A percentile compares a stretch with the other conserved stretches of the same genome.
These are phyloP conservation scores for Euzetes globulus DNA, from an alignment of 2,888 invertebrate species.

Conservation along the genomic window DNA sequence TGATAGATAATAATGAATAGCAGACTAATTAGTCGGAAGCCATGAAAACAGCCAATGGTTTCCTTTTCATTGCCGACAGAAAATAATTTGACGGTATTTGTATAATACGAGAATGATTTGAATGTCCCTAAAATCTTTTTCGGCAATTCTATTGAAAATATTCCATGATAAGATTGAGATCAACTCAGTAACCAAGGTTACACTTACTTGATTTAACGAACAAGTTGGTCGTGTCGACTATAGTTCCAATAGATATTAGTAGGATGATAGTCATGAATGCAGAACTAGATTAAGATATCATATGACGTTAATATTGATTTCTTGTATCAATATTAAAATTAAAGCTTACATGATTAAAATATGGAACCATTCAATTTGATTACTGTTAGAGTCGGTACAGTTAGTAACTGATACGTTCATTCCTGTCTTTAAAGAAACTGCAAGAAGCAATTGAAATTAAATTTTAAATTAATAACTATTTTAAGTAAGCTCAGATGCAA, in stretches of 20 bases:
- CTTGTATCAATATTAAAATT: too few relatives aligned
- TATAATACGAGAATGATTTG: background rate
- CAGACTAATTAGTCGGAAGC: constrained; percentile 30
- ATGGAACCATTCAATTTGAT: constrained; percentile 6
- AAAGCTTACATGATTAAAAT: constrained; percentile 4
- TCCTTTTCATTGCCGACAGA: background rate
- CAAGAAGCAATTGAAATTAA: too few relatives aligned
- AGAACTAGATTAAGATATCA: background rate
- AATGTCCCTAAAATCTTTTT: background rate
- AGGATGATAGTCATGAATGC: background rate
- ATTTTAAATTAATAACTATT: too few relatives aligned
- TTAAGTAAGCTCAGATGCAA: too few relatives aligned
- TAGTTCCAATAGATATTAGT: background rate
- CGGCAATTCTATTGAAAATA: background rate
- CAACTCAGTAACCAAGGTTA: too few relatives aligned
- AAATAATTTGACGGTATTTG: background rate
- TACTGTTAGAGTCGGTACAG: background rate
- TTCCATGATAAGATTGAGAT: too few relatives aligned
- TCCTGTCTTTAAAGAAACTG: background rate
- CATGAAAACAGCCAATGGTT: constrained; percentile 32
- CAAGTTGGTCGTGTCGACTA: background rate
- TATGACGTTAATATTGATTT: too few relatives aligned
- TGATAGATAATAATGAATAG: constrained; percentile 32
- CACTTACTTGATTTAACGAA: background rate
- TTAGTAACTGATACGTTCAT: background rate